phyloP scores from a whole-genome alignment of 2,888 invertebrate genomes.

The Myopa tessellatipennis region DNA sequence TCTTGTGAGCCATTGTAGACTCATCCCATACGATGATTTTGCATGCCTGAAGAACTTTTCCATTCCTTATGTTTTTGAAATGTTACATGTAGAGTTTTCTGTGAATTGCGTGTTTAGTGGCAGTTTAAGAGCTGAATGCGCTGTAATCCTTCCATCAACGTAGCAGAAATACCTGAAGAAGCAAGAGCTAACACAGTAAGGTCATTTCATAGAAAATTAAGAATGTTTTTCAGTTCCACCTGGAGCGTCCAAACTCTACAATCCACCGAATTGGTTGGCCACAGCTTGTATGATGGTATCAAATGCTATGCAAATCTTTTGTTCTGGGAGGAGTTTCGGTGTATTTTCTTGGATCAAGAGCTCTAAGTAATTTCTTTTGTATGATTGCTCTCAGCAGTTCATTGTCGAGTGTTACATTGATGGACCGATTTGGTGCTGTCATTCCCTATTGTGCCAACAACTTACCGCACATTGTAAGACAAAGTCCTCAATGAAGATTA shows the following conservation, averaged over 20 bases:
- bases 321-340: slow-evolving; percentile 45
- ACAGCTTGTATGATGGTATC: slow-evolving; percentile 41
- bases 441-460: slow-evolving; percentile 48
- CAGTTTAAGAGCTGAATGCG: slow-evolving; percentile 44
- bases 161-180: slow-evolving; percentile 48
- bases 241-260: too few species aligned
- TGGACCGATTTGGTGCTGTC: slow-evolving; percentile 49
- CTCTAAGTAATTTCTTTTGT: background rate
- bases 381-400: slow-evolving; percentile 50
- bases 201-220: too few species aligned
- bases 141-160: slow-evolving; percentile 51
- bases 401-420: slow-evolving; percentile 47
- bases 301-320: slow-evolving; percentile 37
- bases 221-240: too few species aligned
- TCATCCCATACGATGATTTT: slow-evolving; percentile 56
- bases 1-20: slow-evolving; percentile 55
- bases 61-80: slow-evolving; percentile 54
- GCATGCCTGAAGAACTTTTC: slow-evolving; percentile 53
- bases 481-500: slow-evolving; percentile 53
- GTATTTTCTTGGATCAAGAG: slow-evolving; percentile 38
- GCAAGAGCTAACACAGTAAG: slow-evolving; percentile 36
- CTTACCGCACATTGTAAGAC: slow-evolving; percentile 50
- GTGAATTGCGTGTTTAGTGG: slow-evolving; percentile 50
- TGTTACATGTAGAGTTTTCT: slow-evolving; percentile 55
- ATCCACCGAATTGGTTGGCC: too few species aligned